Evolutionary conservation across 2,113 vertebrate genomes (phyloP).

Genomic region (Lepisosteus oculatus): DNA sequence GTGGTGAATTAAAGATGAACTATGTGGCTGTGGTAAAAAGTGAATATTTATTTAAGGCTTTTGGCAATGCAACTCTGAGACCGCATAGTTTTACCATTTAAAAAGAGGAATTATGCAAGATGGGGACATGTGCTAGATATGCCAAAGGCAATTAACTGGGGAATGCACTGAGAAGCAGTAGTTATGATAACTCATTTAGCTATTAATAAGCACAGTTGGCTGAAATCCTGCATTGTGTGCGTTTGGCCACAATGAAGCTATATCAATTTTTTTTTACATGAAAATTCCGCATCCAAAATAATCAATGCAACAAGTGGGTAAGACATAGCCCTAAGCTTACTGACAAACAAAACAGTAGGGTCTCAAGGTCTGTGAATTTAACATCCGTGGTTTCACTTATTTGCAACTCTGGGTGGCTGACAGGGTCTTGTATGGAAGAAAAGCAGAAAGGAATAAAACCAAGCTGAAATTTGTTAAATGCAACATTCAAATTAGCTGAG

Average conservation of each 20-base stretch:
- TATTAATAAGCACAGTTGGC: conserved; percentile 31
- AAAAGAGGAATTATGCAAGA: conserved; percentile 14
- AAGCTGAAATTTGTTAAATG: no score
- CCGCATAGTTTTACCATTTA: neutral
- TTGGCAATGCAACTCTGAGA: no score
- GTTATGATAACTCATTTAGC: conserved; percentile 22
- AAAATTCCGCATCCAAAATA: conserved; percentile 44
- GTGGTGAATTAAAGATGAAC: no score
- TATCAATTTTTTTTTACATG: conserved; percentile 41
- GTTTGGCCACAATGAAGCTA: conserved; percentile 42
- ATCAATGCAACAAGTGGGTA: conserved; percentile 50
- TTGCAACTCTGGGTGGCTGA: no score
- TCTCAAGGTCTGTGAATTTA: no score
- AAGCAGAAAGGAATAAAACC: no score
- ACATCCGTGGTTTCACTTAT: no score
- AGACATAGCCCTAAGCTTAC: conserved; percentile 4
- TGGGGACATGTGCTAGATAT: neutral
- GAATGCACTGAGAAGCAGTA: conserved; percentile 16
- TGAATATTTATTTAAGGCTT: no score
- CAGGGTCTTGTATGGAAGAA: no score
- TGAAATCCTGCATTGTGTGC: conserved; percentile 32
- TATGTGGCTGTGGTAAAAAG: no score
- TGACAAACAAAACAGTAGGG: no score
- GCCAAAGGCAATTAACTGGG: neutral
- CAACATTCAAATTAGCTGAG: no score